Evolutionary conservation across 2,888 invertebrate species (phyloP).

Genomic region (Zhuqinia jingwanae): DNA sequence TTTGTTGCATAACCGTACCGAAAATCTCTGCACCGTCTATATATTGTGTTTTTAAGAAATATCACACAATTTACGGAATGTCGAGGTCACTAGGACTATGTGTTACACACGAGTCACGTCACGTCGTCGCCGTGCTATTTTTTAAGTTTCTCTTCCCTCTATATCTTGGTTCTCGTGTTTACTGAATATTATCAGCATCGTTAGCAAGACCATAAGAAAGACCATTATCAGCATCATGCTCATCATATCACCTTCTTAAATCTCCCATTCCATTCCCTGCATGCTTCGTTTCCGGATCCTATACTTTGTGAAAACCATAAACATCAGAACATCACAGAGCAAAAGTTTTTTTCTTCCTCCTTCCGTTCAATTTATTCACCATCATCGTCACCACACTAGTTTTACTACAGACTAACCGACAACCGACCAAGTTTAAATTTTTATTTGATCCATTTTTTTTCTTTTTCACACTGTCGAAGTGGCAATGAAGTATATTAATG

Average conservation of each 20-base stretch:
- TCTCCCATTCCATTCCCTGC: too few relatives aligned
- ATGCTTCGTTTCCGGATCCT: too few relatives aligned
- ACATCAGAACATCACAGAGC: too few relatives aligned
- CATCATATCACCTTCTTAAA: not conserved
- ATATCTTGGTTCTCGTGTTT: not conserved
- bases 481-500: constrained; percentile 6
- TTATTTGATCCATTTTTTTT: not conserved
- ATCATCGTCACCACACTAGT: too few relatives aligned
- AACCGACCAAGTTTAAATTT: too few relatives aligned
- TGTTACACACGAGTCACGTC: not conserved
- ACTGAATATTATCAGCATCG: not conserved
- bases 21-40: not conserved
- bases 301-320: too few relatives aligned
- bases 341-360: too few relatives aligned
- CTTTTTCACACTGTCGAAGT: not conserved
- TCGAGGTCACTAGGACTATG: constrained; percentile 17
- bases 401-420: too few relatives aligned
- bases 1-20: too few relatives aligned
- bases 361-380: too few relatives aligned
- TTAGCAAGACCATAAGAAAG: not conserved
- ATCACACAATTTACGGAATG: constrained; percentile 14
- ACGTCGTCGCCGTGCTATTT: too few relatives aligned
- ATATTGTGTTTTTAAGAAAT: not conserved
- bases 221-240: not conserved
- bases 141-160: not conserved